A percentile compares a stretch with the other conserved stretches of the same genome.
Conservation (phyloP, 2,113 vertebrate genomes). For the Trematocara nigrifrons region DNA sequence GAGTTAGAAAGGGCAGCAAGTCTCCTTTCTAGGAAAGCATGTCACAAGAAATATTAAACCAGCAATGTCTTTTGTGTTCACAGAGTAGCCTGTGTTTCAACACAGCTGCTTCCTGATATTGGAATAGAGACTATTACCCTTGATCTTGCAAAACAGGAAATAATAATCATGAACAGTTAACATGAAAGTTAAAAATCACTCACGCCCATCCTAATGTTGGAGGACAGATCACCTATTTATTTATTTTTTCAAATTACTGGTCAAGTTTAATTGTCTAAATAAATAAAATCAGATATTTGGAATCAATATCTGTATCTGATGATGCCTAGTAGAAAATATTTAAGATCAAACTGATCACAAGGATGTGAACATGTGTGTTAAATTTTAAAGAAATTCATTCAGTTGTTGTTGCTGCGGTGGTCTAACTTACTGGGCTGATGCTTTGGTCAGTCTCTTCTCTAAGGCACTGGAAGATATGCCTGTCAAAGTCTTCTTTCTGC, state of each 20-base stretch:
- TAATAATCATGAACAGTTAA: not conserved
- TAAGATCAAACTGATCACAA: not conserved
- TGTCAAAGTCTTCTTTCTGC: conserved; percentile 81
- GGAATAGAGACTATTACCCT: not conserved
- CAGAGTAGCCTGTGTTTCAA: not conserved
- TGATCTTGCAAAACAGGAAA: not conserved
- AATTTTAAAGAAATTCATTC: not conserved
- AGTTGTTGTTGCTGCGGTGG: not conserved
- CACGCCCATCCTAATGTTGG: not conserved
- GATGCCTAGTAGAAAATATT: not conserved
- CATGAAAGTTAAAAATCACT: not conserved
- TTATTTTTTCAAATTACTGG: not conserved
- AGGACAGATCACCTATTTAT: not conserved
- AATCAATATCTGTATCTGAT: not conserved
- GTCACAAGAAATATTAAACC: not conserved
- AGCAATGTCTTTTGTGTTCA: not conserved
- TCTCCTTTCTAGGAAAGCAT: not conserved
- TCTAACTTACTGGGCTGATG: conserved; percentile 70
- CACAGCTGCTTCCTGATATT: not conserved
- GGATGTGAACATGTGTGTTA: not conserved
- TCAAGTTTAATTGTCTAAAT: not conserved
- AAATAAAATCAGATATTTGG: not conserved
- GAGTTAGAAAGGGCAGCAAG: not conserved
- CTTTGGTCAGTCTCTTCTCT: conserved; percentile 70
- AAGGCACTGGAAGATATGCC: conserved; percentile 84